A percentile compares a stretch with the other conserved stretches of the same genome.
phyloP scores from a whole-genome alignment of 2,888 invertebrate genomes.

The Gisinianus flammeolus region DNA sequence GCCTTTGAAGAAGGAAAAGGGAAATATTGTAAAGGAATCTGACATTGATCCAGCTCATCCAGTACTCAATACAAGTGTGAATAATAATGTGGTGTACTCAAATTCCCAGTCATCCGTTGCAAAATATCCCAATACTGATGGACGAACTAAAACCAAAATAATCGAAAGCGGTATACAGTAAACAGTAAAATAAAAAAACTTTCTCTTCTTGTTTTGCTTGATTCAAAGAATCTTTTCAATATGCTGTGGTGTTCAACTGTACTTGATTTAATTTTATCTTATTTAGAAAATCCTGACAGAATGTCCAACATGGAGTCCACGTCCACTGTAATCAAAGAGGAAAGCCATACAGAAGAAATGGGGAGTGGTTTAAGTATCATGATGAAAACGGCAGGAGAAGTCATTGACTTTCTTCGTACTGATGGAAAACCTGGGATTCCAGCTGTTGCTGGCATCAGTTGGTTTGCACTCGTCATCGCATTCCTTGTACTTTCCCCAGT shows the following conservation, averaged over 20 bases:
- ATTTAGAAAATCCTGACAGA: no score
- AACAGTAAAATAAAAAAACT: no score
- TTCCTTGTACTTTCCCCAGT: constrained; percentile 27
- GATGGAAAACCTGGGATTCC: constrained; percentile 18
- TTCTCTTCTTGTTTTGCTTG: no score
- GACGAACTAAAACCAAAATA: no score
- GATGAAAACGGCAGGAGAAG: not conserved
- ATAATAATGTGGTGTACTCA: not conserved
- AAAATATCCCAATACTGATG: not conserved
- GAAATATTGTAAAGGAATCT: not conserved
- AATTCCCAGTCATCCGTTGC: not conserved
- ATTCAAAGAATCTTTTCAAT: no score
- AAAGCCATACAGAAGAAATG: not conserved
- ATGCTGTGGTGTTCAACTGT: no score
- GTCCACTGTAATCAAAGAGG: not conserved
- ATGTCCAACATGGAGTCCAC: not conserved
- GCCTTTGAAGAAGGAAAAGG: not conserved
- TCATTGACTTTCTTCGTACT: constrained; percentile 14
- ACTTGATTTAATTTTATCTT: no score
- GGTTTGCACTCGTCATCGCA: constrained; percentile 4
- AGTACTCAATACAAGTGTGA: no score
- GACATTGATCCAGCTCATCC: no score
- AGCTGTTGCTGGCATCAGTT: constrained; percentile 24
- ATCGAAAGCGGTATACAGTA: no score
- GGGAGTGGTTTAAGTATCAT: not conserved